Conservation (phyloP, 2,888 invertebrate genomes). For the Callyntrura guangdongensis region DNA sequence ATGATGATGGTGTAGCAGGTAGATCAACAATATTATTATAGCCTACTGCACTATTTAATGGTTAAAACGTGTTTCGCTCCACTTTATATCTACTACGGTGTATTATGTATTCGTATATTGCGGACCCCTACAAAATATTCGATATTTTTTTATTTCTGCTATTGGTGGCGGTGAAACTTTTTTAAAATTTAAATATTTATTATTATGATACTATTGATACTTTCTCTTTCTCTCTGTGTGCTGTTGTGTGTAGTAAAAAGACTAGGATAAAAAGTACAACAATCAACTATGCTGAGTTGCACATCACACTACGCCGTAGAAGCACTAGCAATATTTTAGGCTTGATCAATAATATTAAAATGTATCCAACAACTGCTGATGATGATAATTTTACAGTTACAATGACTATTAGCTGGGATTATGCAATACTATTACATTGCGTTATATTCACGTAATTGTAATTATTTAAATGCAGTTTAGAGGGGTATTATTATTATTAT, state of each 20-base stretch:
- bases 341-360: neutral
- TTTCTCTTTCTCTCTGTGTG: too few relatives aligned
- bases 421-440: neutral
- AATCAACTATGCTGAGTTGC: neutral
- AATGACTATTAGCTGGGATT: neutral
- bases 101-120: neutral
- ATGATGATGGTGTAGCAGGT: too few relatives aligned
- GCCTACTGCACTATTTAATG: neutral
- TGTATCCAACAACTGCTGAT: neutral
- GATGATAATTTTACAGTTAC: neutral
- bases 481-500: neutral
- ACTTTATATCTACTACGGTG: neutral
- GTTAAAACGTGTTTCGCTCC: neutral
- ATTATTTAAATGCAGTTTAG: neutral
- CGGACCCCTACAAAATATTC: neutral
- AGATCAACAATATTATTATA: too few relatives aligned
- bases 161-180: neutral
- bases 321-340: neutral
- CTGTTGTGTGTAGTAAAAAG: constrained; percentile 6
- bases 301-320: neutral
- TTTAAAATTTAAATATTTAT: neutral
- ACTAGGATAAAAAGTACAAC: constrained; percentile 59
- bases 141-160: neutral
- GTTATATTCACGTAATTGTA: neutral
- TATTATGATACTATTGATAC: neutral